These are phyloP conservation scores for Drosophila pullipes DNA, from an alignment of 2,888 invertebrate genomes.

Conservation along the genomic window DNA sequence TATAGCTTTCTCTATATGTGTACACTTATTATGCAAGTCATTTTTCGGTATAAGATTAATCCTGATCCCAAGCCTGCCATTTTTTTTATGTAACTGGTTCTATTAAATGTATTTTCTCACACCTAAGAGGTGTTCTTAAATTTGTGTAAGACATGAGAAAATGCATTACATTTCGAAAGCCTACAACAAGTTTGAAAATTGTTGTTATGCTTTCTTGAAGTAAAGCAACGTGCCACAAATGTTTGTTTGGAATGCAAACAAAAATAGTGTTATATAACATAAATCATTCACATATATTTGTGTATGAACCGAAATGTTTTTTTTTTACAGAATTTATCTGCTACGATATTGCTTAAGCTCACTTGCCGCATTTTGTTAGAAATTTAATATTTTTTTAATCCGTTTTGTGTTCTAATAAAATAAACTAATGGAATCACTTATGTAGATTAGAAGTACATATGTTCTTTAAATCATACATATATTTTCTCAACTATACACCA, in stretches of 20 bases:
- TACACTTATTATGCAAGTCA: conserved; percentile 33
- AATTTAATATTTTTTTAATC: neutral
- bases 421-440: neutral
- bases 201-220: neutral
- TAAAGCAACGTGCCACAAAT: neutral
- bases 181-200: neutral
- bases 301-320: neutral
- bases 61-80: neutral
- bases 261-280: neutral
- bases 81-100: neutral
- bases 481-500: neutral
- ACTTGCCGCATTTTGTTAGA: neutral
- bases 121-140: neutral
- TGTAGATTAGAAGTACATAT: neutral
- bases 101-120: neutral
- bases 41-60: conserved; percentile 10
- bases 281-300: neutral
- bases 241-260: neutral
- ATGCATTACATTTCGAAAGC: neutral
- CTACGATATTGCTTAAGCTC: neutral
- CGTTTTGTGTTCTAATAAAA: neutral
- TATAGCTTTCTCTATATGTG: conserved; percentile 3
- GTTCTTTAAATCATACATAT: neutral
- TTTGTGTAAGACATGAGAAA: neutral
- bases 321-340: neutral